Evolutionary conservation across 2,113 vertebrate species (phyloP).

Genomic region (Alligator sinensis): DNA sequence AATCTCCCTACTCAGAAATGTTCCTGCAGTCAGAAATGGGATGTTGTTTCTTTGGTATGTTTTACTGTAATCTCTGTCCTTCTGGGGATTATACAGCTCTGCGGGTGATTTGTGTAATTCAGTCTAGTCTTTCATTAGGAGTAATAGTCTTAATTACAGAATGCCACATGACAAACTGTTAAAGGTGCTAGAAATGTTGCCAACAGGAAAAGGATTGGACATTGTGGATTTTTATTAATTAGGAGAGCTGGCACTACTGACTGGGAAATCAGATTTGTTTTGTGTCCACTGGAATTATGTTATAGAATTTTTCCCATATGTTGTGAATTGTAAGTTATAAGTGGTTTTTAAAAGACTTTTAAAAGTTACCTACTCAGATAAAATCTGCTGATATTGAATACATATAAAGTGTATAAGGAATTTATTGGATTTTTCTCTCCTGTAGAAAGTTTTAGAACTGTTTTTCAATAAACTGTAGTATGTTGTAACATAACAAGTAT

Average conservation of each 20-base stretch:
- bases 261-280: constrained; percentile 51
- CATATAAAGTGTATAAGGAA: not conserved
- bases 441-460: constrained; percentile 10
- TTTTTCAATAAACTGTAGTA: constrained; percentile 4
- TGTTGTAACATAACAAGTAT: constrained; percentile 30
- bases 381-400: not conserved
- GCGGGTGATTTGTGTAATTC: constrained; percentile 68
- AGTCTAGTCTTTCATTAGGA: constrained; percentile 69
- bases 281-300: constrained; percentile 55
- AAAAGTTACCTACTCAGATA: constrained; percentile 42
- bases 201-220: constrained; percentile 72
- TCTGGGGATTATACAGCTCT: constrained; percentile 62
- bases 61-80: constrained; percentile 51
- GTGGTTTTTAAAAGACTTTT: constrained; percentile 1
- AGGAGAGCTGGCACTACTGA: constrained; percentile 60
- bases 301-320: constrained; percentile 51
- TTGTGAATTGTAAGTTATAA: not conserved
- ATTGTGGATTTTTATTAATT: constrained; percentile 73
- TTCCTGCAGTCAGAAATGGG: constrained; percentile 14
- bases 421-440: constrained; percentile 6
- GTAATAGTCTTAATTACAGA: constrained; percentile 76
- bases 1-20: constrained; percentile 21
- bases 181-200: constrained; percentile 73
- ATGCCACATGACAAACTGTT: constrained; percentile 72
- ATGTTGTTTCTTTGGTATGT: constrained; percentile 49